Percentiles rank a stretch among this genome's conserved stretches.
Conservation (phyloP, 2,797 vertebrate genomes). For the Oryzias sinensis region DNA sequence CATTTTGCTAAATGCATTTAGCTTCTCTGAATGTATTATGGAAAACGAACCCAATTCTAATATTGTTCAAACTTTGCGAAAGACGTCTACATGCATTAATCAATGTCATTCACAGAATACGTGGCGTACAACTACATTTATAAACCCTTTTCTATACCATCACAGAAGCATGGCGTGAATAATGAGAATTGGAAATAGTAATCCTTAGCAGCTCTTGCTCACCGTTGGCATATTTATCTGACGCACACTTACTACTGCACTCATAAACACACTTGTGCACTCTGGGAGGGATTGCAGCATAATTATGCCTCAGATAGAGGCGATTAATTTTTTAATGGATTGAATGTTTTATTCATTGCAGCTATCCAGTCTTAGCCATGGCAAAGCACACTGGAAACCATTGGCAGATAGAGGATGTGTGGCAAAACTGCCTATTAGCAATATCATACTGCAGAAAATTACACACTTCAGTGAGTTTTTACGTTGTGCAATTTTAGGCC, state of each 20-base stretch:
- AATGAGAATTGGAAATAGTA: constrained; percentile 10
- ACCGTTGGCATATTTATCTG: constrained; percentile 15
- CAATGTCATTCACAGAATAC: constrained; percentile 34
- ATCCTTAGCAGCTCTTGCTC: constrained; percentile 24
- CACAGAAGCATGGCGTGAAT: background rate
- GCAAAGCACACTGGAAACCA: constrained; percentile 38
- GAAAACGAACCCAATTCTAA: constrained; percentile 41
- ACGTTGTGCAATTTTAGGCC: constrained; percentile 23
- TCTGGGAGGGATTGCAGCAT: constrained; percentile 63
- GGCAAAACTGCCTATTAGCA: constrained; percentile 40
- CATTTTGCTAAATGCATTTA: constrained; percentile 57
- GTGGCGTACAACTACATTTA: background rate
- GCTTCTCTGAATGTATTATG: constrained; percentile 71
- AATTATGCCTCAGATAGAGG: constrained; percentile 77
- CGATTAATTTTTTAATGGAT: constrained; percentile 80
- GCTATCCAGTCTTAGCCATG: constrained; percentile 63
- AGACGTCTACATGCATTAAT: constrained; percentile 14
- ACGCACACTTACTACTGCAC: constrained; percentile 17
- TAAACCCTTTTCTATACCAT: background rate
- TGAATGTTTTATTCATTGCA: constrained; percentile 81
- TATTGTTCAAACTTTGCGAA: constrained; percentile 1
- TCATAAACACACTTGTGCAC: constrained; percentile 29
- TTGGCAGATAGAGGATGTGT: constrained; percentile 45
- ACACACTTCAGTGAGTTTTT: constrained; percentile 20
- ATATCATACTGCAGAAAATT: constrained; percentile 27